Evolutionary conservation across 2,888 invertebrate genomes (phyloP), one percentile per base, ranked within the genome.

Genomic region (Philereme transversata): DNA sequence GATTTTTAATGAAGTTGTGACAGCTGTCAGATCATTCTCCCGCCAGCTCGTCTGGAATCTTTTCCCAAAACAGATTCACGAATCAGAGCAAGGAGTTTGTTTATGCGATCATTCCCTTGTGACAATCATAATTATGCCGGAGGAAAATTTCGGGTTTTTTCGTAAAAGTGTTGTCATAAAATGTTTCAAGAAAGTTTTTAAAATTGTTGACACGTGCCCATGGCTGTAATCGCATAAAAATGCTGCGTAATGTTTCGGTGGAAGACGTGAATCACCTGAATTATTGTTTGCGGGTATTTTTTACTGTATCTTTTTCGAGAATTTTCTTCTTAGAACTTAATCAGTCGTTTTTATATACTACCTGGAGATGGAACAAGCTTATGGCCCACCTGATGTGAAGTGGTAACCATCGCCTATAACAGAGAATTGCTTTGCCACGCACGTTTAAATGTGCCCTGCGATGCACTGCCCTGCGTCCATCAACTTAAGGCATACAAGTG

Each of bases 171-270:
- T 44, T 34, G 50, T 68, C 65, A 56, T 66, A 55, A 69, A 69
- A 61, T 54, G 53, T 54, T 78, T 78, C 78, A 67, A 64, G 67
- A 78, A 79, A 79, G 67, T 64, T 58, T 67, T 68, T 74, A 69
- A 51, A 45, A 40, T 74, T 70, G 74, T 73, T 60, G 68, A 68
- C 70, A 69, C 57, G 9, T 54, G 45, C 69, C 62, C 66, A 69
- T 73, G 60, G 67, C 44, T 68, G 61, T 64, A 47, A 67, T 67
- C 57, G 60, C 52, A 62, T 58, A 63, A 38, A 61, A 59, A 54
- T 52, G 62, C 62, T 53, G 52, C 49, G 57, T 67, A 64, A 69
- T 56, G 60, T 56, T 69, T 47, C 48, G 43, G 45, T 34, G 50
- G 38, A 64, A 60, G 38, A 4, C 38, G 53, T 67, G 65, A 69